Conservation (phyloP, 1,140 invertebrate species). For the Magallana gigas region DNA sequence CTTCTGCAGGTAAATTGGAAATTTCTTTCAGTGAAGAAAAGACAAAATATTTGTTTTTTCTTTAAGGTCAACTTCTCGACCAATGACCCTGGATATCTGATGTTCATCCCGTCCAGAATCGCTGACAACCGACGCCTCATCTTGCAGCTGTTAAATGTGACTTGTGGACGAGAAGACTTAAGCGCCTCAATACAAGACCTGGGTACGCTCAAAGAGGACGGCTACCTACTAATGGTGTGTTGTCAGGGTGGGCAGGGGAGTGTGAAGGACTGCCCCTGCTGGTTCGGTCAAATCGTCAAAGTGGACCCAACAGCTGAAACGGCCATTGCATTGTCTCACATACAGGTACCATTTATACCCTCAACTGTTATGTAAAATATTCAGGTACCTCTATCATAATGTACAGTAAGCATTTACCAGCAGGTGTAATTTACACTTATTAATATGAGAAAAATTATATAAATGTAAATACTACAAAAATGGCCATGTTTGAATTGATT, state of each 20-base stretch:
- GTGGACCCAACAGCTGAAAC: slow-evolving; percentile 80
- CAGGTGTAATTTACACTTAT: no score
- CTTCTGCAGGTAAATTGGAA: no score
- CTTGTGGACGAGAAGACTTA: slow-evolving; percentile 76
- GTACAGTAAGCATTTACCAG: not conserved
- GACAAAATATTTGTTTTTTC: not conserved
- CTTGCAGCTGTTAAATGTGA: slow-evolving; percentile 77
- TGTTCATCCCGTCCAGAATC: slow-evolving; percentile 79
- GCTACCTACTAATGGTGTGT: slow-evolving; percentile 78
- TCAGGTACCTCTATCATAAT: not conserved
- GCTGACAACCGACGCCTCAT: slow-evolving; percentile 69
- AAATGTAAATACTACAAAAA: no score
- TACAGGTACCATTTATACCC: slow-evolving; percentile 70
- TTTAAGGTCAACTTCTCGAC: slow-evolving; percentile 76
- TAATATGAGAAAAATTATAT: no score
- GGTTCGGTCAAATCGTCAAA: slow-evolving; percentile 75
- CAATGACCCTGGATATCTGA: slow-evolving; percentile 76
- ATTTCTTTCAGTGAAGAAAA: no score
- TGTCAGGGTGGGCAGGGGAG: slow-evolving; percentile 68
- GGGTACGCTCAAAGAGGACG: slow-evolving; percentile 67
- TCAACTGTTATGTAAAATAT: not conserved
- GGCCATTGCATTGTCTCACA: slow-evolving; percentile 80
- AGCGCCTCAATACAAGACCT: slow-evolving; percentile 61
- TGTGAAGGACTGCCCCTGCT: slow-evolving; percentile 66
- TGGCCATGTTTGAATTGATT: no score